Percentiles rank a stretch among this genome's conserved stretches.
Conservation (phyloP, 2,888 invertebrate genomes). For the Hyalella azteca region DNA sequence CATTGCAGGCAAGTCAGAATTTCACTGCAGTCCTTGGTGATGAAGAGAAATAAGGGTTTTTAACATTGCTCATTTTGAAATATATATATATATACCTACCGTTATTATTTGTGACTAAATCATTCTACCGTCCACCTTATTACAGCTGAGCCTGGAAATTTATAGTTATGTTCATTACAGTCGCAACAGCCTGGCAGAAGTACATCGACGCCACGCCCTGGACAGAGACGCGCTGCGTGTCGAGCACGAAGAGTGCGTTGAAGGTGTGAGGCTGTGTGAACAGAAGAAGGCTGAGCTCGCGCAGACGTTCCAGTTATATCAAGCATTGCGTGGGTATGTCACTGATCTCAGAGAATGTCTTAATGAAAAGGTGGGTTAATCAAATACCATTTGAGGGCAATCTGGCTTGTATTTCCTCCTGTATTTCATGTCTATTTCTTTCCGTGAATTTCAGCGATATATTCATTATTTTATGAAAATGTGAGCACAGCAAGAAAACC, state of each 20-base stretch:
- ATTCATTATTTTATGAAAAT: no score
- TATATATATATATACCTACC: no score
- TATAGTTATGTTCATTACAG: no score
- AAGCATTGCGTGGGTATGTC: slow-evolving; percentile 92
- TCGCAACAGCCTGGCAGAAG: slow-evolving; percentile 69
- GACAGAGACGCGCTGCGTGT: slow-evolving; percentile 67
- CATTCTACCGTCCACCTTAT: no score
- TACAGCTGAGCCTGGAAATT: no score
- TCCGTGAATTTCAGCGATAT: no score
- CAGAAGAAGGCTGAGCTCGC: slow-evolving; percentile 73
- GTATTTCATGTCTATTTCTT: slow-evolving; percentile 18
- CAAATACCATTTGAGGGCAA: slow-evolving; percentile 25
- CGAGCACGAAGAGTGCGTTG: slow-evolving; percentile 65
- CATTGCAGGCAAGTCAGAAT: no score
- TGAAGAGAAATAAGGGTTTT: no score
- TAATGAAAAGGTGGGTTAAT: slow-evolving; percentile 83
- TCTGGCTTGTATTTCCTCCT: slow-evolving; percentile 37
- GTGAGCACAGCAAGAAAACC: no score
- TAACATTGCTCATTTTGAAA: no score
- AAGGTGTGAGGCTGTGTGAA: slow-evolving; percentile 67
- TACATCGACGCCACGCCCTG: slow-evolving; percentile 67
- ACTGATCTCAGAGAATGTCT: slow-evolving; percentile 96
- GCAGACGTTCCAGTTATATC: slow-evolving; percentile 88
- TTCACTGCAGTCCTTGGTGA: no score
- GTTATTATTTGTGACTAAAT: no score